Percentiles rank a stretch among this genome's conserved stretches.
Evolutionary conservation across 2,888 invertebrate genomes (phyloP).

Genomic region (Stratiomys singularior): DNA sequence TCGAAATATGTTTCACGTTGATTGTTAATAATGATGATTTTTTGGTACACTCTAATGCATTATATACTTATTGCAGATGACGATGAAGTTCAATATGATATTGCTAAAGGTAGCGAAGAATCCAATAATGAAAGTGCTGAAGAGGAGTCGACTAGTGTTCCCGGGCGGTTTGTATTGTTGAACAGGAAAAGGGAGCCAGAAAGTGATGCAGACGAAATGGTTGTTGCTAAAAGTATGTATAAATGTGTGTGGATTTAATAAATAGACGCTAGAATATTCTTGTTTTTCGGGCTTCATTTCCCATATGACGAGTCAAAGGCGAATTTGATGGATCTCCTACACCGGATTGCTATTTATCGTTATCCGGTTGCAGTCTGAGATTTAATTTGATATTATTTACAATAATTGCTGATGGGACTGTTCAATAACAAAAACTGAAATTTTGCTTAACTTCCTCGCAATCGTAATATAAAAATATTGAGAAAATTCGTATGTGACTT

Average conservation of each 20-base stretch:
- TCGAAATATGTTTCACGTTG: no score
- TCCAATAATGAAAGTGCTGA: not conserved
- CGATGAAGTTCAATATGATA: not conserved
- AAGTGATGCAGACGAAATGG: slow-evolving; percentile 58
- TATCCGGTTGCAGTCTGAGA: slow-evolving; percentile 7
- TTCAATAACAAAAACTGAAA: no score
- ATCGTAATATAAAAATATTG: no score
- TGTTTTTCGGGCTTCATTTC: not conserved
- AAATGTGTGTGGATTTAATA: not conserved
- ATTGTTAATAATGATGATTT: not conserved
- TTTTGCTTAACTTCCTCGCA: no score
- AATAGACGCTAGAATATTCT: no score
- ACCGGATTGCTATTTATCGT: not conserved
- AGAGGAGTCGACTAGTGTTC: not conserved
- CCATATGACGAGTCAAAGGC: slow-evolving; percentile 71
- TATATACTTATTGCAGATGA: not conserved
- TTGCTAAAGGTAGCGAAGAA: not conserved
- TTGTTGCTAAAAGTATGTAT: slow-evolving; percentile 51
- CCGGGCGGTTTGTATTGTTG: slow-evolving; percentile 45
- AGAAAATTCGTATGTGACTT: no score
- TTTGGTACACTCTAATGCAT: not conserved
- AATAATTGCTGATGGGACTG: slow-evolving; percentile 12
- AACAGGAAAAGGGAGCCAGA: slow-evolving; percentile 48
- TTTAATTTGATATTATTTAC: slow-evolving; percentile 21
- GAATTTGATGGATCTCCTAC: slow-evolving; percentile 69